phyloP scores from a whole-genome alignment of 35 echinoderm and acorn worm species.

The Holothuria glaberrima region DNA sequence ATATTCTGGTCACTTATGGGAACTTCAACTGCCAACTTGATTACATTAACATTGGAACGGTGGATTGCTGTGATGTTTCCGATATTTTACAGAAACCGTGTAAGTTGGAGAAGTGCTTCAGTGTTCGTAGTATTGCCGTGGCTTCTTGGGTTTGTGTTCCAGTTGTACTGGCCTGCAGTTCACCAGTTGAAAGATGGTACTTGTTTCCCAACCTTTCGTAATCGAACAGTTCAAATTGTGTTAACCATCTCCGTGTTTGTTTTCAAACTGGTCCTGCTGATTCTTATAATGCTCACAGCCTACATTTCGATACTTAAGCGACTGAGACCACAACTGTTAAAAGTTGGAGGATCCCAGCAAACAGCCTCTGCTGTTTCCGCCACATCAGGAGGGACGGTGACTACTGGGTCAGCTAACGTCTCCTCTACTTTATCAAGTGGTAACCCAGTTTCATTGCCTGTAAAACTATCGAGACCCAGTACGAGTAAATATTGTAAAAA shows the following conservation, averaged over 20 bases:
- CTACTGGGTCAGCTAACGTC: too few species aligned
- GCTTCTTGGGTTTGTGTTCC: not conserved
- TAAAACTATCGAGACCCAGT: too few species aligned
- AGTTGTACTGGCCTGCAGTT: not conserved
- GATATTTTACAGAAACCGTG: not conserved
- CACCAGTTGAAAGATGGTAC: not conserved
- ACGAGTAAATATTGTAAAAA: too few species aligned
- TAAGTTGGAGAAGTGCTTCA: not conserved
- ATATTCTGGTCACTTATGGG: slow-evolving; percentile 21
- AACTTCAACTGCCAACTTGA: slow-evolving; percentile 1
- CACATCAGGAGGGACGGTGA: too few species aligned
- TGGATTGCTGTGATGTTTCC: not conserved
- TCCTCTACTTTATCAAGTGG: too few species aligned
- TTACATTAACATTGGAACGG: slow-evolving; percentile 5
- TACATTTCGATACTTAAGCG: not conserved
- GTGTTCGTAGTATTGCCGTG: not conserved
- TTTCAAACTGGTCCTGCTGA: not conserved
- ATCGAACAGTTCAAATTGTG: not conserved
- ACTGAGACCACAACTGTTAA: too few species aligned
- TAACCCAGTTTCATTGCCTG: too few species aligned
- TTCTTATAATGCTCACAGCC: not conserved
- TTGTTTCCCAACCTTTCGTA: not conserved
- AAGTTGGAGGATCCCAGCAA: too few species aligned
- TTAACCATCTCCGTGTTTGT: not conserved
- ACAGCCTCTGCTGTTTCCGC: too few species aligned